phyloP scores from a whole-genome alignment of 2,797 vertebrate genomes.

The Lithobates pipiens region DNA sequence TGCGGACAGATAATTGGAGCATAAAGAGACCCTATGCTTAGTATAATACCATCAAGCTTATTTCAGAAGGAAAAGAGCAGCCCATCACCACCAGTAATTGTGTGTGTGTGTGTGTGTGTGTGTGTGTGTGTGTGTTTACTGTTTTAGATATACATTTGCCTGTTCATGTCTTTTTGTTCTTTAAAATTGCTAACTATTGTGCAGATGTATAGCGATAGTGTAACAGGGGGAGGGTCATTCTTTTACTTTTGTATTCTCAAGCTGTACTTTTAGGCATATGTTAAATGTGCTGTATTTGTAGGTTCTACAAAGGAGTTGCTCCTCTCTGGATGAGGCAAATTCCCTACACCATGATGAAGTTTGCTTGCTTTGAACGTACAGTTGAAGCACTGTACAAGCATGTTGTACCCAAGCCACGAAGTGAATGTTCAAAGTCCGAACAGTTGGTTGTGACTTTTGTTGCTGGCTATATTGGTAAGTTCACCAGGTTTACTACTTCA shows the following conservation, averaged over 20 bases:
- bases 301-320: slow-evolving; percentile 97
- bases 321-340: slow-evolving; percentile 99
- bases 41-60: no score
- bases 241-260: neutral
- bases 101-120: no score
- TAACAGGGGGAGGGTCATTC: no score
- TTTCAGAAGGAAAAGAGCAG: no score
- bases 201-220: no score
- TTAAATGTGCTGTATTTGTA: slow-evolving; percentile 63
- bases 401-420: slow-evolving; percentile 93
- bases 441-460: slow-evolving; percentile 95
- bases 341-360: slow-evolving; percentile 99
- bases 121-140: no score
- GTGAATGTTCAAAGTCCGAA: slow-evolving; percentile 89
- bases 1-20: slow-evolving; percentile 77
- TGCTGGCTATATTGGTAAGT: slow-evolving; percentile 97
- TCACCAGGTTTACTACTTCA: neutral
- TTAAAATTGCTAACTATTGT: no score
- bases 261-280: neutral
- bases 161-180: no score
- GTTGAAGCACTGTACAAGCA: slow-evolving; percentile 94
- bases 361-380: slow-evolving; percentile 97
- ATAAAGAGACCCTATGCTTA: no score
- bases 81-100: neutral
- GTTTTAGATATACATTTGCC: no score